Percentiles rank a stretch among this genome's conserved stretches.
Conservation (phyloP, 1,140 invertebrate genomes). For the Thalassaphorura encarpata region DNA sequence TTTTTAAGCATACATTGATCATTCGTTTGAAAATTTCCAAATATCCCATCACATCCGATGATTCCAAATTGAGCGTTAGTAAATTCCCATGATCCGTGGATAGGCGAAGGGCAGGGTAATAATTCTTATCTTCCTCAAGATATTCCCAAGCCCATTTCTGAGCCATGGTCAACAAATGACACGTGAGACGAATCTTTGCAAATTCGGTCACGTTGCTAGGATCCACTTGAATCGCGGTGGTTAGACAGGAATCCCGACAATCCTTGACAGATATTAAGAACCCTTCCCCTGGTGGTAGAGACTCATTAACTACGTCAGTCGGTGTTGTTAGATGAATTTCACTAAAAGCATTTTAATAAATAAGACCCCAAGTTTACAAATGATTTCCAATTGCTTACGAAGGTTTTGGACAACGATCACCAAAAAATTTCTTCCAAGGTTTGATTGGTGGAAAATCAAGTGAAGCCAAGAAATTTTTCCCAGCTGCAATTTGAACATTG, state of each 20-base stretch:
- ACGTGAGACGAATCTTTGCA: conserved; percentile 22
- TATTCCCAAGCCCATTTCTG: conserved; percentile 30
- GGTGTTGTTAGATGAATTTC: conserved; percentile 9
- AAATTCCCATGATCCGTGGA: conserved; percentile 27
- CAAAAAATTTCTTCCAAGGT: conserved; percentile 43
- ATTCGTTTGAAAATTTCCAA: conserved; percentile 20
- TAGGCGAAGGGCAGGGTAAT: conserved; percentile 23
- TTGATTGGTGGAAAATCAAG: too few species aligned
- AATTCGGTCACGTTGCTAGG: conserved; percentile 20
- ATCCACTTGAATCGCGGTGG: conserved; percentile 25
- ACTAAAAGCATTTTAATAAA: background rate
- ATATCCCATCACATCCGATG: conserved; percentile 22
- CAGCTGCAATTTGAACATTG: conserved; percentile 56
- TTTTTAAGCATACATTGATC: conserved; percentile 14
- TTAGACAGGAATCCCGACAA: conserved; percentile 18
- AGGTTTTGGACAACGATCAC: conserved; percentile 21
- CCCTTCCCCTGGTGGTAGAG: conserved; percentile 1
- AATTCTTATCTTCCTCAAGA: conserved; percentile 18
- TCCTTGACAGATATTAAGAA: conserved; percentile 11
- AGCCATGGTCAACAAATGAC: conserved; percentile 28
- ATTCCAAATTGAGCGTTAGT: conserved; percentile 28
- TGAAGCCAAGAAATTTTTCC: conserved; percentile 42
- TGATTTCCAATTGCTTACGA: conserved; percentile 37
- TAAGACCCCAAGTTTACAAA: background rate
- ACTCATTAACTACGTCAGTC: conserved; percentile 19